Base-by-base conservation (phyloP, 2,888 invertebrate genomes). In the Dolichopus griseipennis region DNA sequence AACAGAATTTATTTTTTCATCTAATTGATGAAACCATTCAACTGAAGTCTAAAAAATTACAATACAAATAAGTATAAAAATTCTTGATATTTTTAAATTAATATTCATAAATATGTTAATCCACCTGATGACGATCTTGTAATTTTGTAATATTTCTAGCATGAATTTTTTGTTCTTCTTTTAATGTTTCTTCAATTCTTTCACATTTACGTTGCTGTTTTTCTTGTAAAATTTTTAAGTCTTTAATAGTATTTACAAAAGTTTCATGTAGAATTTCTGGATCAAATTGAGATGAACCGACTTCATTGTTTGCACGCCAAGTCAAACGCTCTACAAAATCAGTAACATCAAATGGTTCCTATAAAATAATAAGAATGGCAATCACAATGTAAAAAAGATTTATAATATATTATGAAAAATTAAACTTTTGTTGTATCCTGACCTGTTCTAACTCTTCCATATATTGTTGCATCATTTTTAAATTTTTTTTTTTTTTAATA, bases 251-350 rank as follows among this genome's bases (percentile, higher is more conserved):
- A 82, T 94, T 92, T 64, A 94, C 89, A 81, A 97, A 97, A 34
- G 95, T 93, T 74, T 92, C 91, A 76, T 95, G 93, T 71, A 97
- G 86, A 71, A 91, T 84, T 76, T 91, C 88, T 0, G 96, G 94
- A 82, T 95, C 92, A 79, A 96, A 93, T 72, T 87, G 85, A 33
- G 88, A 86, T 65, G 87, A 88, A 22, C 88, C 86, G 61, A 84
- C 82, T 75, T 89, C 91, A 74, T 87, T 88, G 78, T 94, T 93
- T 66, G 95, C 93, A 73, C 96, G 87, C 90, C 97, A 95, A 61
- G 97, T 97, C 76, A 98, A 85, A 68, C 97, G 86, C 80, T 99
- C 98, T 1, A 99, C 96, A 84, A 98, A 98, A 79, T 97, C 97
- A 76, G 95, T 94, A 15, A 96, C 91, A 83, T 97, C 95, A 79